These are phyloP conservation scores for Halocaridina rubra DNA, from an alignment of 2,888 invertebrate genomes.

Conservation along the genomic window DNA sequence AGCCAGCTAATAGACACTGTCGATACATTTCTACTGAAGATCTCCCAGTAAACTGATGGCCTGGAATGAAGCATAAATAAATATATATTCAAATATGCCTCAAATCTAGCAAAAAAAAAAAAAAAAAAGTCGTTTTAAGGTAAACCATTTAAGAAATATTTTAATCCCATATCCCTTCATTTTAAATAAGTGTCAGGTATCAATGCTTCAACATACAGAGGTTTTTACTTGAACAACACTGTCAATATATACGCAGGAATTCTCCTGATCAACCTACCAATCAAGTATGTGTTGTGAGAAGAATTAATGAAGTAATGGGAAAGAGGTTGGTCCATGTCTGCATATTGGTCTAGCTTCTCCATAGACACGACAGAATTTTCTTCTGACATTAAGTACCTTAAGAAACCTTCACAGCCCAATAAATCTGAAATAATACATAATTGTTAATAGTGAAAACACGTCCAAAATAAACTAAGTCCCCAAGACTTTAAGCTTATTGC, in stretches of 20 bases:
- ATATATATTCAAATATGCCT: no score
- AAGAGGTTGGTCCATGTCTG: constrained; percentile 96
- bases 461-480: no score
- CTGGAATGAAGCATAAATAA: no score
- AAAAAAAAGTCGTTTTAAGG: no score
- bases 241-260: background rate
- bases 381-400: constrained; percentile 93
- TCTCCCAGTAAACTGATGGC: constrained; percentile 95
- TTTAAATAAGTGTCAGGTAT: no score
- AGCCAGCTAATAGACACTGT: constrained; percentile 92
- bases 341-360: constrained; percentile 88
- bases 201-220: no score
- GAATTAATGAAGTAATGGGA: constrained; percentile 98
- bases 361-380: constrained; percentile 93
- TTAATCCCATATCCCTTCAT: no score
- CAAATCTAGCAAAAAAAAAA: no score
- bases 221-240: background rate
- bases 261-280: constrained; percentile 73
- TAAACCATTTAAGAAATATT: no score
- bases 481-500: no score
- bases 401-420: constrained; percentile 91
- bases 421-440: constrained; percentile 71
- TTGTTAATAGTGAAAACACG: no score
- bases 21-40: constrained; percentile 97
- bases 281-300: constrained; percentile 97